Percentiles rank a stretch among this genome's conserved stretches.
Conservation (phyloP, 2,797 vertebrate species). For the Remorina albescens region DNA sequence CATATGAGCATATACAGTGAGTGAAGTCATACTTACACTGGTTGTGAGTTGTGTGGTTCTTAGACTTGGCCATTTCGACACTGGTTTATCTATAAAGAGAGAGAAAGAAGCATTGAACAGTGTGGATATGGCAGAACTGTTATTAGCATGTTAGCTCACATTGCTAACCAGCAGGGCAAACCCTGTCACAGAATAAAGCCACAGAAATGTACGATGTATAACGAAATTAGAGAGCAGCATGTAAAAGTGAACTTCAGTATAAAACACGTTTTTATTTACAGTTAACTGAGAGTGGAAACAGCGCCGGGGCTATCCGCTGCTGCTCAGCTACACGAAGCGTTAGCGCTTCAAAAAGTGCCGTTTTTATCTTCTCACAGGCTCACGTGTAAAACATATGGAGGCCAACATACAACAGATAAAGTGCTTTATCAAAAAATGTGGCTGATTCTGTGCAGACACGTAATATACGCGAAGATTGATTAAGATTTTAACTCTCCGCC, state of each 20-base stretch:
- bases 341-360: not conserved
- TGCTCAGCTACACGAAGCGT: not conserved
- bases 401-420: fast-evolving
- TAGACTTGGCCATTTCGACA: conserved; percentile 95
- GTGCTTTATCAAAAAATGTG: fast-evolving
- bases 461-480: conserved; percentile 65
- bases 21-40: conserved; percentile 98
- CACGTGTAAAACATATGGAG: conserved; percentile 5
- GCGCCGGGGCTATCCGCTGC: not conserved
- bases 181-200: not conserved
- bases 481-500: conserved; percentile 59
- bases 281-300: fast-evolving
- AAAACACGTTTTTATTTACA: fast-evolving
- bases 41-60: conserved; percentile 99
- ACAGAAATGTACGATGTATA: fast-evolving
- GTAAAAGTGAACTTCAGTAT: fast-evolving
- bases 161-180: fast-evolving
- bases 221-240: fast-evolving
- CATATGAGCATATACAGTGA: too few species aligned
- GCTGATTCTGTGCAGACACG: fast-evolving
- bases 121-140: fast-evolving
- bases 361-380: not conserved
- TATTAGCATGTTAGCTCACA: not conserved
- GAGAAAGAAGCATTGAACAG: fast-evolving
- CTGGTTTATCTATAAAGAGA: conserved; percentile 56